Conservation (phyloP, 2,797 vertebrate species). For the Trichosurus vulpecula region DNA sequence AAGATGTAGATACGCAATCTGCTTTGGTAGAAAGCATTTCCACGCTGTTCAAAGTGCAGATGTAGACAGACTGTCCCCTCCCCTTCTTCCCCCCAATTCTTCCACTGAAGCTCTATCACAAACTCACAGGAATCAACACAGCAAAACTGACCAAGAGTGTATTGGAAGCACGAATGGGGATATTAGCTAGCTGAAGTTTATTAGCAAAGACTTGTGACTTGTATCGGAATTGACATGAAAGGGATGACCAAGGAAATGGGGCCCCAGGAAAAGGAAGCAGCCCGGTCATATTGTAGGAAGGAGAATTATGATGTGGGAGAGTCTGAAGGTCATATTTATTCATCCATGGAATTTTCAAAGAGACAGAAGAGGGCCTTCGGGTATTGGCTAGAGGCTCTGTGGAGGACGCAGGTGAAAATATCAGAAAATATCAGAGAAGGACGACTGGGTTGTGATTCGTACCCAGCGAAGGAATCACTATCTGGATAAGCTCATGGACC, state of each 20-base stretch:
- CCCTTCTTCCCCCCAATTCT: background rate
- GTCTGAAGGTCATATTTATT: background rate
- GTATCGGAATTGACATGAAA: background rate
- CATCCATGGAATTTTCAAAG: background rate
- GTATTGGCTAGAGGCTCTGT: background rate
- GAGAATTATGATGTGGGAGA: background rate
- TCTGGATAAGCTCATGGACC: background rate
- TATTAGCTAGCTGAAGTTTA: too few relatives aligned
- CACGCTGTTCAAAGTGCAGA: background rate
- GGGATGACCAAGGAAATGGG: background rate
- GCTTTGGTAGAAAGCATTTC: background rate
- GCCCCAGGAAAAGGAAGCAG: background rate
- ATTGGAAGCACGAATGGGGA: background rate
- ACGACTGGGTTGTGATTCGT: background rate
- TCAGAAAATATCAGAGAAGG: background rate
- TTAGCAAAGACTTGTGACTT: background rate
- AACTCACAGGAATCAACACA: background rate
- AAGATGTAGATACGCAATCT: background rate
- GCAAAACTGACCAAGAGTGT: background rate
- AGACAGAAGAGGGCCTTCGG: background rate
- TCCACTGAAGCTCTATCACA: background rate
- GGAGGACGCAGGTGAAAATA: background rate
- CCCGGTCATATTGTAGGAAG: background rate
- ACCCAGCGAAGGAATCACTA: background rate
- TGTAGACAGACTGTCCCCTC: background rate